Percentiles rank a stretch among this genome's conserved stretches.
phyloP scores from a whole-genome alignment of 2,797 vertebrate genomes.

The Leucoraja ocellata region DNA sequence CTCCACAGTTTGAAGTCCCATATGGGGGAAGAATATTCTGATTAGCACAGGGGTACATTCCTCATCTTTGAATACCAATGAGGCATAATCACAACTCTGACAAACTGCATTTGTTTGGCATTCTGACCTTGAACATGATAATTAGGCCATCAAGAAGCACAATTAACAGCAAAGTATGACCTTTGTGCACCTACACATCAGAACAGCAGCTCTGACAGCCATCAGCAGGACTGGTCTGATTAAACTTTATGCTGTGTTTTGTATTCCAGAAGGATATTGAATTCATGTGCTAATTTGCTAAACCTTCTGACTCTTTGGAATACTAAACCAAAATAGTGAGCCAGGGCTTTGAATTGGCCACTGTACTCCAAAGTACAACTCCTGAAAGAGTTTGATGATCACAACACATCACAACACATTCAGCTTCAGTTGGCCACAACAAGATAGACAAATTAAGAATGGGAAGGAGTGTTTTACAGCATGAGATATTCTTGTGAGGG shows the following conservation, averaged over 20 bases:
- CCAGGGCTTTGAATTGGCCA: neutral
- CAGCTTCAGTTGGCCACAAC: neutral
- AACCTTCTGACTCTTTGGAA: neutral
- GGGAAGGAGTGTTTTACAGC: neutral
- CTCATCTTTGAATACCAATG: slow-evolving; percentile 1
- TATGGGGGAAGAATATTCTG: too few species aligned
- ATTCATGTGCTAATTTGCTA: neutral
- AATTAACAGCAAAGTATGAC: slow-evolving; percentile 1
- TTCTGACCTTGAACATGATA: slow-evolving; percentile 14
- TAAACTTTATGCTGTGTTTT: slow-evolving; percentile 8
- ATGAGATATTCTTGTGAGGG: neutral
- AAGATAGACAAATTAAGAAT: neutral
- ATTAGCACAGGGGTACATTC: neutral
- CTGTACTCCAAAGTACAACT: neutral
- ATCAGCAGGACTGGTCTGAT: slow-evolving; percentile 19
- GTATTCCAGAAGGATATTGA: slow-evolving; percentile 23
- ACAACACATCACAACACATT: too few species aligned
- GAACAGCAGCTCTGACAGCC: slow-evolving; percentile 10
- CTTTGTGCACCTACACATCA: slow-evolving; percentile 20
- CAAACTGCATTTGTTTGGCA: neutral
- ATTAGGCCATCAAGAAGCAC: neutral
- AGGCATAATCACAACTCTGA: neutral
- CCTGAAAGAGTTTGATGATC: neutral
- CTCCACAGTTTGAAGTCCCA: neutral
- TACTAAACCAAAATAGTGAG: neutral